Evolutionary conservation across 2,888 invertebrate species (phyloP).

Genomic region (Drosophila flavopinicola): DNA sequence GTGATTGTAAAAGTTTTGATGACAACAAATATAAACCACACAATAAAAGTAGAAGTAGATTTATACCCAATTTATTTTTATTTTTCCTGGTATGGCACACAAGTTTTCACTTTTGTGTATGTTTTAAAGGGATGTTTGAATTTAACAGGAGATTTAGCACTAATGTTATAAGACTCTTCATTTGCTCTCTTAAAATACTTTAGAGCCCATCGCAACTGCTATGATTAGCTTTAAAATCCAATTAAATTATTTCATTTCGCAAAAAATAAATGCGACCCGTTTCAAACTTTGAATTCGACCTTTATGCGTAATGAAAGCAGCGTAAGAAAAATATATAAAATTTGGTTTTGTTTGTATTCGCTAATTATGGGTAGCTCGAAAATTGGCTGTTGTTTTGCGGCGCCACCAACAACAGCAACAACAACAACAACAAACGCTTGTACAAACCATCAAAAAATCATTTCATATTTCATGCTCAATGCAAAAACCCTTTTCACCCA

Average conservation of each 20-base stretch:
- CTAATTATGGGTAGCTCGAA: slow-evolving; percentile 51
- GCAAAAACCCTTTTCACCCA: slow-evolving; percentile 56
- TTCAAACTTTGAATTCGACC: slow-evolving; percentile 14
- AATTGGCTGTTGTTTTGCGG: slow-evolving; percentile 18
- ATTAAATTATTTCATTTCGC: slow-evolving; percentile 38
- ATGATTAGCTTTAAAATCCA: slow-evolving; percentile 47
- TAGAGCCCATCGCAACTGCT: slow-evolving; percentile 2
- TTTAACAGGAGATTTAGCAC: too few relatives aligned
- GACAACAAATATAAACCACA: too few relatives aligned
- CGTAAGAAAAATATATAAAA: slow-evolving; percentile 43
- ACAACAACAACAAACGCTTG: slow-evolving; percentile 7
- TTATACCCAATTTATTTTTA: too few relatives aligned
- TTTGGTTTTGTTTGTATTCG: slow-evolving; percentile 52
- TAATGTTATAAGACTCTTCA: too few relatives aligned
- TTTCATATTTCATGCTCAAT: slow-evolving; percentile 62
- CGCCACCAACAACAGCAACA: slow-evolving; percentile 11
- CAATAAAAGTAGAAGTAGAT: too few relatives aligned
- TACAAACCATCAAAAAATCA: slow-evolving; percentile 65
- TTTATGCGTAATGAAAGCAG: slow-evolving; percentile 17
- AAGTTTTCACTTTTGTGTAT: too few relatives aligned
- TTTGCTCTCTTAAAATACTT: not conserved
- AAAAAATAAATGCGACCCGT: slow-evolving; percentile 1
- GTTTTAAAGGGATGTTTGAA: too few relatives aligned
- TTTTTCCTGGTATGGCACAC: too few relatives aligned
- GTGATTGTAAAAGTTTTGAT: too few relatives aligned